These are phyloP conservation scores for Rhagonycha fulva DNA, from an alignment of 2,888 invertebrate species.

Conservation along the genomic window DNA sequence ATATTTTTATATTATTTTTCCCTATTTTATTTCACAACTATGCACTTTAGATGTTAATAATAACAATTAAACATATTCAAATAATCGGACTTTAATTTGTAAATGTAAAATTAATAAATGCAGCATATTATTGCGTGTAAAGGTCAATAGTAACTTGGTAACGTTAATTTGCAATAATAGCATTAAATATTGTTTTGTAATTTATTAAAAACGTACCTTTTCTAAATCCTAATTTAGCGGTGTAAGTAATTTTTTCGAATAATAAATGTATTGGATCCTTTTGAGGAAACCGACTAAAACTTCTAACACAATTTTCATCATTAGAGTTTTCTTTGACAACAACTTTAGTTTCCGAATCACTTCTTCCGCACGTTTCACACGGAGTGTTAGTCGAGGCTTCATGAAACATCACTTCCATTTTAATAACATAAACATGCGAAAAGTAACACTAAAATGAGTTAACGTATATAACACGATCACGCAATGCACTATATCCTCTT, in stretches of 20 bases:
- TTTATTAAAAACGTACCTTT: constrained; percentile 62
- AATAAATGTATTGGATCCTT: constrained; percentile 64
- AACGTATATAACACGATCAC: constrained; percentile 19
- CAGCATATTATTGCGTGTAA: neutral
- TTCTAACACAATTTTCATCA: constrained; percentile 18
- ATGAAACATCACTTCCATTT: constrained; percentile 43
- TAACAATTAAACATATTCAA: neutral
- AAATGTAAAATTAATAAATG: neutral
- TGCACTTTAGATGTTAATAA: no score
- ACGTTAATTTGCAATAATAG: no score
- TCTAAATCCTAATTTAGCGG: constrained; percentile 71
- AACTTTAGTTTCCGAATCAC: constrained; percentile 3
- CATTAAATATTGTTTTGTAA: neutral
- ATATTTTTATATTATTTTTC: no score
- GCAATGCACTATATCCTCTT: constrained; percentile 16
- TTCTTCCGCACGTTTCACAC: constrained; percentile 9
- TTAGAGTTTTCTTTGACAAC: constrained; percentile 1
- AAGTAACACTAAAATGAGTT: constrained; percentile 2
- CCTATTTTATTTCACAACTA: no score
- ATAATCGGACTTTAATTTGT: neutral
- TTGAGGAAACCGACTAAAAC: constrained; percentile 42
- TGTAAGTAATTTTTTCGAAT: constrained; percentile 75
- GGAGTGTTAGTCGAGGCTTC: constrained; percentile 34
- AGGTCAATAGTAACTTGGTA: neutral
- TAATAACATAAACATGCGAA: constrained; percentile 25